Evolutionary conservation across 2,113 vertebrate species (phyloP), one percentile per base, ranked within the genome.

Genomic region (Lonchura striata): DNA sequence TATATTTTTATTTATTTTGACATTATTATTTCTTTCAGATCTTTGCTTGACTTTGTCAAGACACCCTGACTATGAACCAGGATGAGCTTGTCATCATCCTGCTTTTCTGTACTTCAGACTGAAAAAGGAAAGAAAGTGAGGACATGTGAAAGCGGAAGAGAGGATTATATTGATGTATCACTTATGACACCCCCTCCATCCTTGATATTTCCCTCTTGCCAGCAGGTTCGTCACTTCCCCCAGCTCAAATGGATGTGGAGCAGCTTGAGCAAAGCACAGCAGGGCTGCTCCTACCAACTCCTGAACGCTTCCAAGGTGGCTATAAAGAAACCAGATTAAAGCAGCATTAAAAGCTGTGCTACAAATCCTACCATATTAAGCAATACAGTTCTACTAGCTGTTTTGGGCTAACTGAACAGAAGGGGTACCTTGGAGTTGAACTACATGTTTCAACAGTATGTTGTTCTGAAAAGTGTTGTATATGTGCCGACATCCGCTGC

Each of bases 401-500:
- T 82, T 92, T 56, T 31, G 88, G 85, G 88, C 86, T 82, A 20
- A 74, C 81, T 88, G 84, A 71, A 47, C 77, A 97, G 83, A 88
- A 94, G 94, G 71, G 91, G 68, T 92, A 91, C 83, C 92, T 95
- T 85, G 76, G 89, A 96, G 83, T 92, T 93, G 93, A 95, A 75
- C 90, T 92, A 39, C 94, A 82, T 94, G 93, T 97, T 96, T 95
- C 95, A 94, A 91, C 91, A 94, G 92, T 76, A 80, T 89, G 95
- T 89, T 94, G 92, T 74, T 96, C 94, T 95, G 78, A 88, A 70
- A 96, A 95, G 96, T 96, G 95, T 95, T 97, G 95, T 97, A 77
- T 96, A 94, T 93, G 84, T 81, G 94, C 96, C 91, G 95, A 96
- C 96, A 97, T 97, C 96, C 96, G 90, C 95, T 94, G 94, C 30